Percentiles rank a stretch among this genome's conserved stretches.
Conservation (phyloP, 2,888 invertebrate genomes). For the Drosophila multiciliata region DNA sequence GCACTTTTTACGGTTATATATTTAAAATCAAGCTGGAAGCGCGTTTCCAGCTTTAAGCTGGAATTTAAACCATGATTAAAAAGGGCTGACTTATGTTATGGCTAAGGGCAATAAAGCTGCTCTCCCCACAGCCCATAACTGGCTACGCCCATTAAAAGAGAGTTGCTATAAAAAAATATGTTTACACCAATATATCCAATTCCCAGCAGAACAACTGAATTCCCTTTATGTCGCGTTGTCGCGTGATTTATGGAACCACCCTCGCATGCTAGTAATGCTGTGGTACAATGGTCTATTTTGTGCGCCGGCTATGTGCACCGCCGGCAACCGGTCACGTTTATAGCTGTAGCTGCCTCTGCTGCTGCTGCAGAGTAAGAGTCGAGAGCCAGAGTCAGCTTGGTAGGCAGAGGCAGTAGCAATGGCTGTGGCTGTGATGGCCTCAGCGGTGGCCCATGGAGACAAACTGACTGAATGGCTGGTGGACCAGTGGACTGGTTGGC, state of each 20-base stretch:
- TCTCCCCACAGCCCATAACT: background rate
- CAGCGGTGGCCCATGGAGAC: conserved; percentile 45
- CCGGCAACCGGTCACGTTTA: conserved; percentile 78
- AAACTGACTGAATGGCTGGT: conserved; percentile 30
- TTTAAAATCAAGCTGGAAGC: background rate
- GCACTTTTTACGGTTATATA: background rate
- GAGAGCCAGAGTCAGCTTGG: conserved; percentile 15
- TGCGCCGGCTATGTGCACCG: conserved; percentile 49
- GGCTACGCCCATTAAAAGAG: background rate
- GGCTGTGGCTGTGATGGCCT: conserved; percentile 13
- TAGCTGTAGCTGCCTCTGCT: conserved; percentile 25
- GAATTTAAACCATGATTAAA: background rate
- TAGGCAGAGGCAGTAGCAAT: conserved; percentile 17
- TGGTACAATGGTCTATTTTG: conserved; percentile 57
- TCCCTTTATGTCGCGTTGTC: background rate
- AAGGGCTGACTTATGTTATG: background rate
- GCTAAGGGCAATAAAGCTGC: background rate
- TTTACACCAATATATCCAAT: background rate
- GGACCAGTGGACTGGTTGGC: conserved; percentile 33
- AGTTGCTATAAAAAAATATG: background rate
- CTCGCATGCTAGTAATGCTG: conserved; percentile 33
- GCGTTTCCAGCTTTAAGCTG: background rate
- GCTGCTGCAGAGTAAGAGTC: conserved; percentile 17
- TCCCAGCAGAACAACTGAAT: background rate
- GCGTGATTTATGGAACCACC: conserved; percentile 19